A percentile compares a stretch with the other conserved stretches of the same genome.
Evolutionary conservation across 2,888 invertebrate genomes (phyloP).

Genomic region (Kuschelorhynchus macadamiae): DNA sequence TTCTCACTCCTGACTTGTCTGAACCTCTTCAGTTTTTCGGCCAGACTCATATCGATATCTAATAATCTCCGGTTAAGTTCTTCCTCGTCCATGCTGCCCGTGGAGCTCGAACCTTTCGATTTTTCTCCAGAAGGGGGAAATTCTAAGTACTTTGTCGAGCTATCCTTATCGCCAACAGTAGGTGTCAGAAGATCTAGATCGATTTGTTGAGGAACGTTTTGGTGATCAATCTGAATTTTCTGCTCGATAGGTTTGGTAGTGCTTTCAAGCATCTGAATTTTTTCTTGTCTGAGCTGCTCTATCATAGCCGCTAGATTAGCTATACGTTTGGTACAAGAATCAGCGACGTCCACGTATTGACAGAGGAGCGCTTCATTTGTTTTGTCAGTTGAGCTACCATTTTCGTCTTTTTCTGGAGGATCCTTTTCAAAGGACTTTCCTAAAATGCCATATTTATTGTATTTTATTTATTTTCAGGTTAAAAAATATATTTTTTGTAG

Average conservation of each 20-base stretch:
- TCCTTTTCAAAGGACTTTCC: too few relatives aligned
- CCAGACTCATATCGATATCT: conserved; percentile 61
- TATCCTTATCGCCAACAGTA: conserved; percentile 53
- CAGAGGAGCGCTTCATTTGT: conserved; percentile 43
- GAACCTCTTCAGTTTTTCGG: conserved; percentile 58
- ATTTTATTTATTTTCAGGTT: too few relatives aligned
- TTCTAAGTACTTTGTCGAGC: conserved; percentile 62
- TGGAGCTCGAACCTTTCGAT: conserved; percentile 49
- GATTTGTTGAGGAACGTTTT: neutral
- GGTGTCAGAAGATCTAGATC: conserved; percentile 11
- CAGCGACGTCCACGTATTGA: conserved; percentile 71
- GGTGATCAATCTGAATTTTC: too few relatives aligned
- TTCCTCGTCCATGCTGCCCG: conserved; percentile 55
- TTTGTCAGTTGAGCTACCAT: neutral
- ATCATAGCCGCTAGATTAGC: conserved; percentile 72
- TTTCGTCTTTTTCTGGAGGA: conserved; percentile 41
- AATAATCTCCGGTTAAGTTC: conserved; percentile 57
- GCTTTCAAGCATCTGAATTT: conserved; percentile 68
- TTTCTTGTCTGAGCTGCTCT: conserved; percentile 73
- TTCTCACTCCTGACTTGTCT: conserved; percentile 24
- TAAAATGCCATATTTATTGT: too few relatives aligned
- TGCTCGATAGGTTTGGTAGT: too few relatives aligned
- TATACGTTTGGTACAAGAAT: conserved; percentile 72
- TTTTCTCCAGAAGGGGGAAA: conserved; percentile 53
- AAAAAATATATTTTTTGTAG: too few relatives aligned